phyloP scores from a whole-genome alignment of 1,140 invertebrate genomes.

The Ylistrum balloti region DNA sequence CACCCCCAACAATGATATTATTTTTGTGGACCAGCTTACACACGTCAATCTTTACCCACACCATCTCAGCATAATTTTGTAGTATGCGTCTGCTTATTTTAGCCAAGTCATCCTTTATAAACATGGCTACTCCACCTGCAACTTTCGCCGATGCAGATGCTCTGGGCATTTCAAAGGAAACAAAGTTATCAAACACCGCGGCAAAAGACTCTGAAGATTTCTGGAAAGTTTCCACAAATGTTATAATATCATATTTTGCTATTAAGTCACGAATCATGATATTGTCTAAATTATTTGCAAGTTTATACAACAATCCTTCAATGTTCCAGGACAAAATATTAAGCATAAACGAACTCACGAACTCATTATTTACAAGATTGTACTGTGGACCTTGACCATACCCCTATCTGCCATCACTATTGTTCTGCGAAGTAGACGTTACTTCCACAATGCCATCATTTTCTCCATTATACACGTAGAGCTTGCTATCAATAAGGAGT shows the following conservation, averaged over 20 bases:
- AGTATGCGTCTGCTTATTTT: not conserved
- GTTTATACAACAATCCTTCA: conserved; percentile 38
- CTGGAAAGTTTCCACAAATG: conserved; percentile 26
- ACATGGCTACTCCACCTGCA: not conserved
- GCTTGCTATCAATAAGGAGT: conserved; percentile 41
- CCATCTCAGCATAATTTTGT: not conserved
- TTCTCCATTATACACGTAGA: not conserved
- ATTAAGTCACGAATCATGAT: not conserved
- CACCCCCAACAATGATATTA: not conserved
- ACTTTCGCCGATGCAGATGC: not conserved
- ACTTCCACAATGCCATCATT: not conserved
- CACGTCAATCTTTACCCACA: not conserved
- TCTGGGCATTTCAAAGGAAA: not conserved
- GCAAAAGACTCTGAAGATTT: not conserved
- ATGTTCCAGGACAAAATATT: conserved; percentile 41
- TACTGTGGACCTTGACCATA: conserved; percentile 33
- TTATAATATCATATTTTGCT: conserved; percentile 3
- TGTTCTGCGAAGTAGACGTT: too few species aligned
- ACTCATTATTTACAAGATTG: not conserved
- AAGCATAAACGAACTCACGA: not conserved
- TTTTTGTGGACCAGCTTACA: not conserved
- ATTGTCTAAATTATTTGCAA: not conserved
- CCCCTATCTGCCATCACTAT: conserved; percentile 18
- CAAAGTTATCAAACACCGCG: conserved; percentile 15
- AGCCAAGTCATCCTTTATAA: not conserved